These are phyloP conservation scores for Pristionchus arcanus DNA, from an alignment of 2,888 invertebrate genomes.

Conservation along the genomic window DNA sequence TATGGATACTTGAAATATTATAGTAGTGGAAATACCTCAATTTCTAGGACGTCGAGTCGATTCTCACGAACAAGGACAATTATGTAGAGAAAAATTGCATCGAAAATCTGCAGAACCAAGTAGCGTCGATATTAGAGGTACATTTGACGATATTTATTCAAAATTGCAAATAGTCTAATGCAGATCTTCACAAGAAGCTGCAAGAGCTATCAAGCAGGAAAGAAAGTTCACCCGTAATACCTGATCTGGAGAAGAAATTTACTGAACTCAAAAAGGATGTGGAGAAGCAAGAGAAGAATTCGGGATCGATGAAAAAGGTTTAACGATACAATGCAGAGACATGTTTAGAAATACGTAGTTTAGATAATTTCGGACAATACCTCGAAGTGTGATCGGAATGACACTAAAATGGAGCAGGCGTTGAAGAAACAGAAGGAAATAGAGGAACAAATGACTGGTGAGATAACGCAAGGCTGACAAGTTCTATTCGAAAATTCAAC, in stretches of 20 bases:
- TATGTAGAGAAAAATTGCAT: background rate
- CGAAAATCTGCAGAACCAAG: background rate
- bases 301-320: slow-evolving; percentile 1
- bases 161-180: background rate
- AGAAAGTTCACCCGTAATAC: background rate
- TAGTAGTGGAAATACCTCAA: no score
- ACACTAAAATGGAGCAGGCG: background rate
- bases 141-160: background rate
- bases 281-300: background rate
- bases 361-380: background rate
- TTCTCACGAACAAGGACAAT: background rate
- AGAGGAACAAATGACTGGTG: background rate
- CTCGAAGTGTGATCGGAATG: background rate
- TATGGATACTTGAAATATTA: background rate
- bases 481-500: no score
- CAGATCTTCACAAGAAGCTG: background rate
- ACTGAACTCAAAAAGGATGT: background rate
- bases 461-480: background rate
- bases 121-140: background rate
- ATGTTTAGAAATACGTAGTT: background rate
- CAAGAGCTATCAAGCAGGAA: background rate
- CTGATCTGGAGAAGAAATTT: background rate
- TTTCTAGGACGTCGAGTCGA: background rate
- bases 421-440: background rate
- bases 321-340: no score